These are phyloP conservation scores for Drosophila suzukii DNA, from an alignment of 1,140 invertebrate species.

Conservation along the genomic window DNA sequence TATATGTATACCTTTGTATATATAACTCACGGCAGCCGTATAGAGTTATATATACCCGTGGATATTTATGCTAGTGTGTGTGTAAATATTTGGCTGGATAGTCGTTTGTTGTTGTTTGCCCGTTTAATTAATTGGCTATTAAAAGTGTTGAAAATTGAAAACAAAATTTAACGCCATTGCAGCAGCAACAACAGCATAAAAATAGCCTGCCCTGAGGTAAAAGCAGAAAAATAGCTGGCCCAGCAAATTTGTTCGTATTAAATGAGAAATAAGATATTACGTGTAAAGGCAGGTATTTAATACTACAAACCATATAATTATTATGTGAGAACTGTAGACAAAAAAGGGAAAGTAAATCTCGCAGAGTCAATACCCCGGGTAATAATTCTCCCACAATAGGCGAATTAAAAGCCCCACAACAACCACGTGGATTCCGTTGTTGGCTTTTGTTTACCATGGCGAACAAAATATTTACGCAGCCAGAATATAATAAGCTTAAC, in stretches of 20 bases:
- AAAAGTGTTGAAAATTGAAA: constrained; percentile 82
- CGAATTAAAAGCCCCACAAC: constrained; percentile 23
- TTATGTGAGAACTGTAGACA: not conserved
- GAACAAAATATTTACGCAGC: constrained; percentile 30
- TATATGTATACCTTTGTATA: constrained; percentile 13
- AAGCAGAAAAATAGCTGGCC: constrained; percentile 27
- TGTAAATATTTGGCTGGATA: constrained; percentile 34
- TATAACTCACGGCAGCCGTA: not conserved
- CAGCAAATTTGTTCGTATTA: constrained; percentile 28
- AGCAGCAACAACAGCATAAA: constrained; percentile 30
- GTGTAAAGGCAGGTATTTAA: constrained; percentile 30
- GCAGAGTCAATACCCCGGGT: constrained; percentile 5
- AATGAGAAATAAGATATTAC: constrained; percentile 21
- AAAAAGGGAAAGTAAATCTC: constrained; percentile 19
- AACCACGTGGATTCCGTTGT: constrained; percentile 16
- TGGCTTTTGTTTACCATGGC: constrained; percentile 14
- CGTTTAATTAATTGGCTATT: constrained; percentile 79
- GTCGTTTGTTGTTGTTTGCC: constrained; percentile 62
- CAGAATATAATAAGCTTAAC: constrained; percentile 19
- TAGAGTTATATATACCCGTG: constrained; percentile 1
- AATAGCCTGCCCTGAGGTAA: constrained; percentile 38
- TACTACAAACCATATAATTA: constrained; percentile 10
- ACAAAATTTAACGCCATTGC: constrained; percentile 60
- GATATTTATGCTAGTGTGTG: constrained; percentile 12
- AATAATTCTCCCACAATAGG: constrained; percentile 24